Base-by-base conservation (phyloP, 2,113 vertebrate species). In the Pyxicephalus adspersus region DNA sequence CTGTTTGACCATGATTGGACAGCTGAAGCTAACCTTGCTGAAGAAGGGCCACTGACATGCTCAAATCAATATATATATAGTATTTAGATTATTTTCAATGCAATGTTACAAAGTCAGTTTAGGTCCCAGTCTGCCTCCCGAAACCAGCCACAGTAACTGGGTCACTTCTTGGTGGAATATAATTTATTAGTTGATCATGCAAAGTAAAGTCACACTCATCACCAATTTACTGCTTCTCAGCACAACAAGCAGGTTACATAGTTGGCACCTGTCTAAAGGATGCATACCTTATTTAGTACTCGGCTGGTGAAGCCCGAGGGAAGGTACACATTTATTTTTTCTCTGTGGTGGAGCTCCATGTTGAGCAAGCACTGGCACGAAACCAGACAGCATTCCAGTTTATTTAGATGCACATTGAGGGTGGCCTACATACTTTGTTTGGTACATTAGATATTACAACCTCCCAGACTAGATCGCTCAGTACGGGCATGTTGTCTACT, bases 301-400 rank as follows among this genome's bases (percentile, higher is more conserved):
- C 22, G 54, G 77, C 51, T 80, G 78, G 57, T 29, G 58, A 58
- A 63, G 78, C 78, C 78, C 57, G 38, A 51, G 78, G 78, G 78
- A 72, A 72, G 58, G 50, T 61, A 72, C 23, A 45, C 57, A 72
- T 51, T 34, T 57, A 58, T 72, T 45, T 71, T 61, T 72, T 80
- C 18, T 52, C 38, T 72, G 58, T 80, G 67, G 78, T 71, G 77
- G 66, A 80, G 38, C 77, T 61, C 68, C 52, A 17, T 45, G 55
- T 80, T 80, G 68, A 72, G 67, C 78, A 80, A 80, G 78, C 71
- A 50, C 78, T 80, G 78, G 78, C 78, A 60, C 22, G 57, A 73
- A 31, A 72, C 58, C 78, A 80, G 72, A 58, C 57, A 34, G 64
- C 66, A 71, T 80, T 72, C 78, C 78, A 80, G 23, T 15, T 45